Evolutionary conservation across 2,113 vertebrate species (phyloP).

Genomic region (Semicossyphus pulcher): DNA sequence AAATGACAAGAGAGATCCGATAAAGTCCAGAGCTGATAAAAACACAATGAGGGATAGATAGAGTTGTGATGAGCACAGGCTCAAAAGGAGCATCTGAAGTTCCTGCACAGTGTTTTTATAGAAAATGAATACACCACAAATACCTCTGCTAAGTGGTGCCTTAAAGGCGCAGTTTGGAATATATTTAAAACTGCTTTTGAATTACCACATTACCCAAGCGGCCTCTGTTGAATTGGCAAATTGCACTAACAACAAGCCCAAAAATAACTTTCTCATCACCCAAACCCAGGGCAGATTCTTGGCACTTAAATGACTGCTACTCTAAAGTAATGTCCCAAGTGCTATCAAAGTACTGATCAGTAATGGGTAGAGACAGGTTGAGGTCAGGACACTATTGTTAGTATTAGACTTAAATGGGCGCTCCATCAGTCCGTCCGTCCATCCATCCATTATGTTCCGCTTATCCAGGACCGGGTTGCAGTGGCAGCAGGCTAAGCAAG

Average conservation of each 20-base stretch:
- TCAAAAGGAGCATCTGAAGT: background rate
- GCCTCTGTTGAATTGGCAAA: constrained; percentile 19
- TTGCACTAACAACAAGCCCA: background rate
- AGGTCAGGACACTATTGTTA: background rate
- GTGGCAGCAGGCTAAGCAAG: too few relatives aligned
- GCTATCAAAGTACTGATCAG: background rate
- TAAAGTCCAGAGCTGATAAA: background rate
- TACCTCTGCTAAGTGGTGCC: constrained; percentile 1
- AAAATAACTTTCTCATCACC: background rate
- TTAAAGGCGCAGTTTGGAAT: constrained; percentile 28
- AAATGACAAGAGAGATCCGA: constrained; percentile 12
- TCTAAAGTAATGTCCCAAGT: background rate
- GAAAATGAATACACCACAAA: constrained; percentile 17
- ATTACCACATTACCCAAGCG: background rate
- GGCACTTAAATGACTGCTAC: background rate
- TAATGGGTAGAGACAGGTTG: background rate
- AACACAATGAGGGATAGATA: background rate
- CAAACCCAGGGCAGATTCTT: background rate
- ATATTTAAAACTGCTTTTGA: constrained; percentile 23
- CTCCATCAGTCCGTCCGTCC: too few relatives aligned
- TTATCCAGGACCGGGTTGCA: too few relatives aligned
- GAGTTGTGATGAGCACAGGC: background rate
- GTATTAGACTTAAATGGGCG: background rate
- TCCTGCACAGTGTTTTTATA: background rate
- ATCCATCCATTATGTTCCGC: too few relatives aligned